Evolutionary conservation across 1,140 invertebrate genomes (phyloP).

Genomic region (Aleiodes sp.): DNA sequence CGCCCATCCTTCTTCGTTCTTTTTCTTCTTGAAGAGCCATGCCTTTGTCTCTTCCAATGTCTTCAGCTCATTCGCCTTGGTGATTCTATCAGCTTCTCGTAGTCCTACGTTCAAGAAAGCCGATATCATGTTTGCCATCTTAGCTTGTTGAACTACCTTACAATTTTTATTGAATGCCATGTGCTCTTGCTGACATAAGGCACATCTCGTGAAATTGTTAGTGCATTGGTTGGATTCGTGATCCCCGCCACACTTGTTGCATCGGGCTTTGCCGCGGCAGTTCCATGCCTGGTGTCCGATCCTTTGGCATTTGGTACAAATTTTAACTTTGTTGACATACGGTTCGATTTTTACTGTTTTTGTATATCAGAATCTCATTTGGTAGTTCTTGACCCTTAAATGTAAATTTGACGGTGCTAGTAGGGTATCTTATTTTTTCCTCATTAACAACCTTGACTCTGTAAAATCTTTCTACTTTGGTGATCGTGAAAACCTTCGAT

Average conservation of each 20-base stretch:
- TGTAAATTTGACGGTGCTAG: conserved; percentile 17
- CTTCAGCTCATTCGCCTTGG: background rate
- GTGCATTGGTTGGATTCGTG: background rate
- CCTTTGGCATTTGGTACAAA: conserved; percentile 20
- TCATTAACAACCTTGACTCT: background rate
- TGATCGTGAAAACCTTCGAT: background rate
- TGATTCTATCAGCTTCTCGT: background rate
- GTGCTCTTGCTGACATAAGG: conserved; percentile 19
- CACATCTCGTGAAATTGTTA: background rate
- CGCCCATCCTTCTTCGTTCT: no score
- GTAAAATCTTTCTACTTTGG: conserved; percentile 22
- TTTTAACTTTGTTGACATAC: background rate
- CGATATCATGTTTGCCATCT: background rate
- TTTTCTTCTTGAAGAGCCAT: no score
- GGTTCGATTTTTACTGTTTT: conserved; percentile 23
- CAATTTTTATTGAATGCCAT: background rate
- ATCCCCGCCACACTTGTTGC: background rate
- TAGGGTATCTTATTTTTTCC: background rate
- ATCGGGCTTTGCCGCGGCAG: conserved; percentile 21
- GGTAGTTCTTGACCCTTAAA: conserved; percentile 20
- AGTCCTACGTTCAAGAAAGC: background rate
- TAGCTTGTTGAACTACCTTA: background rate
- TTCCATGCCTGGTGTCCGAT: conserved; percentile 10
- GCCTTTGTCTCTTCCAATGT: no score
- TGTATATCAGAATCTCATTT: conserved; percentile 10